Conservation (phyloP, 2,113 vertebrate genomes). For the Ciconia maguari region DNA sequence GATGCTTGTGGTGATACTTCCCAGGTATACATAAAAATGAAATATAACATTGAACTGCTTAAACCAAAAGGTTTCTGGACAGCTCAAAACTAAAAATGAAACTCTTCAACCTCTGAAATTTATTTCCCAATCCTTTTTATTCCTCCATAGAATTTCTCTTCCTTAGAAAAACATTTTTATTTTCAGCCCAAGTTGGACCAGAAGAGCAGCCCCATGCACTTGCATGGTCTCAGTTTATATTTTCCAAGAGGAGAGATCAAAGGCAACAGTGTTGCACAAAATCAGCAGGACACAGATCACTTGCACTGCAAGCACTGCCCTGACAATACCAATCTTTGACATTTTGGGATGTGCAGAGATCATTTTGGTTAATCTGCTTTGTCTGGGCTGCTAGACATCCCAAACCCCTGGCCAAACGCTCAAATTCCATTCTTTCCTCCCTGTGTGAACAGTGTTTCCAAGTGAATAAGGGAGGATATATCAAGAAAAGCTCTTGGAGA, state of each 20-base stretch:
- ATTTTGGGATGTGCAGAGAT: not conserved
- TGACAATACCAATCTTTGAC: not conserved
- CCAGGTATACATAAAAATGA: not conserved
- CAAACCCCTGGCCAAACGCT: not conserved
- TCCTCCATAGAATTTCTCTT: not conserved
- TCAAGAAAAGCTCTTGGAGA: not conserved
- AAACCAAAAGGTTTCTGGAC: not conserved
- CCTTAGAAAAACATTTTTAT: not conserved
- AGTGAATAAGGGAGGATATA: not conserved
- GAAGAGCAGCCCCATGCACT: not conserved
- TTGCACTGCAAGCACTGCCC: not conserved
- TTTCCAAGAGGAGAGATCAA: not conserved
- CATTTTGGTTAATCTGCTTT: not conserved
- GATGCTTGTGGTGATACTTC: not conserved
- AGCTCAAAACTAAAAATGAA: not conserved
- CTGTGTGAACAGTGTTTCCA: not conserved
- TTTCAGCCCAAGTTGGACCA: not conserved
- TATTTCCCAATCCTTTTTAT: not conserved
- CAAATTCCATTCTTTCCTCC: not conserved
- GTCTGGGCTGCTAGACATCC: not conserved
- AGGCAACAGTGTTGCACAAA: not conserved
- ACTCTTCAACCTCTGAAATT: not conserved
- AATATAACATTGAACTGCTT: not conserved
- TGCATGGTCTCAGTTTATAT: not conserved
- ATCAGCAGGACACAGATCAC: not conserved